These are phyloP conservation scores for Pentalonia nigronervosa DNA, from an alignment of 1,140 invertebrate species.

Conservation along the genomic window DNA sequence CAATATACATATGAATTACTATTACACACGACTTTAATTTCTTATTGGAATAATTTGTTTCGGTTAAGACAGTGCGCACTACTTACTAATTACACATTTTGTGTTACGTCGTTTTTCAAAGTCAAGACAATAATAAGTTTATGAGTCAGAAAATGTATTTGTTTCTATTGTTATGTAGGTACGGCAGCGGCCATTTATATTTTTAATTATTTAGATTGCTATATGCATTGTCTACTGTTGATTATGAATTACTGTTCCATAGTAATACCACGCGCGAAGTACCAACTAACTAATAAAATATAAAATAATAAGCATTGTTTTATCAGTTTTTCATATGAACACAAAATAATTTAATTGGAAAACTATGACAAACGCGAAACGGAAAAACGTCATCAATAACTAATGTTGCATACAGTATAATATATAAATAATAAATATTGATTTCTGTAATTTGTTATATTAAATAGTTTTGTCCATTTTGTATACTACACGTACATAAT, in stretches of 20 bases:
- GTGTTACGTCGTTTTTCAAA: not conserved
- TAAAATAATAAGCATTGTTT: not conserved
- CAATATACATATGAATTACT: not conserved
- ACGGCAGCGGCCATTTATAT: not conserved
- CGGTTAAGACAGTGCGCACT: not conserved
- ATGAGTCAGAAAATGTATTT: conserved; percentile 13
- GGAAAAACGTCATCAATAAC: not conserved
- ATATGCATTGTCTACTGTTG: not conserved
- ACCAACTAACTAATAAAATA: not conserved
- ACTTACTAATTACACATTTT: conserved; percentile 9
- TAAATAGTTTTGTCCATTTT: not conserved
- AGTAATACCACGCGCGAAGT: not conserved
- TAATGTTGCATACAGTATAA: not conserved
- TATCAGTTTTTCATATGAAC: too few relatives aligned
- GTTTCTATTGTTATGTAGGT: not conserved
- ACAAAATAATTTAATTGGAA: not conserved
- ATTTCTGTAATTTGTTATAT: not conserved
- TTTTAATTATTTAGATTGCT: conserved; percentile 24
- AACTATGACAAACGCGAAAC: not conserved
- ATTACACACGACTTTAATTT: conserved; percentile 22
- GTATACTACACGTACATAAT: not conserved
- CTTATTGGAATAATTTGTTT: not conserved
- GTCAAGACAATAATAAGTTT: not conserved
- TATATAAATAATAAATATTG: not conserved
- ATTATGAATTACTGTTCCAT: not conserved